Base-by-base conservation (phyloP, 2,113 vertebrate species). In the Zeus faber region DNA sequence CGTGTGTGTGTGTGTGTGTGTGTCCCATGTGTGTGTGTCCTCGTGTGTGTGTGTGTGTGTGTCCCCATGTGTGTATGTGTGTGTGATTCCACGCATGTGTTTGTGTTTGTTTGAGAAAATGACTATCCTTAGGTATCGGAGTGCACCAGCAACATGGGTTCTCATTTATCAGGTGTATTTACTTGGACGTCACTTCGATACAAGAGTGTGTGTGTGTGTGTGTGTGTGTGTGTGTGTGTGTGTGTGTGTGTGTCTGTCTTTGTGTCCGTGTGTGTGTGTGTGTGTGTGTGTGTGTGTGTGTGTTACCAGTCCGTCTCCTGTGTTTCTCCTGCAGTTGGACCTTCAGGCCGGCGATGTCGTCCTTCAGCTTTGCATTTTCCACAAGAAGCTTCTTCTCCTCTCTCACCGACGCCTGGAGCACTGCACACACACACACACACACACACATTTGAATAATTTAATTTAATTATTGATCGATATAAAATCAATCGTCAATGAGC, bases 341-440 rank as follows among this genome's bases (percentile, higher is more conserved):
- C 59, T 89, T 94, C 55, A 99, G 82, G 1, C 85, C 89, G 29
- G 95, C 93, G 31, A 99, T 96, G 90, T 99, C 95, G 57, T 94
- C 95, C 80, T 98, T 98, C 71, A 99, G 81, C 74, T 97, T 98
- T 7, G 82, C 92, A 78, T 99, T 97, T 88, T 99, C 96, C 51
- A 97, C 94, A 72, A 94, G 87, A 58, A 98, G 92, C 51, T 96
- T 97, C 86, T 97, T 98, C 85, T 98, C 94, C 68, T 99, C 96
- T 50, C 93, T 77, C 11, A 96, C 87, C 1, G 96, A 95, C 2
- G 93, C 83, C 83, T 98, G 96, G 60, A 99, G 87, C 68, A 94
- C 96, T 98, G 64, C 14, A 81, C 25, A 46, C 22, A 64, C 31
- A 52, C 37, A 50, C 18, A 47, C 10, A 51, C 3, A 51, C 31